Conservation (phyloP, 2,797 vertebrate species). For the Cygnus olor region DNA sequence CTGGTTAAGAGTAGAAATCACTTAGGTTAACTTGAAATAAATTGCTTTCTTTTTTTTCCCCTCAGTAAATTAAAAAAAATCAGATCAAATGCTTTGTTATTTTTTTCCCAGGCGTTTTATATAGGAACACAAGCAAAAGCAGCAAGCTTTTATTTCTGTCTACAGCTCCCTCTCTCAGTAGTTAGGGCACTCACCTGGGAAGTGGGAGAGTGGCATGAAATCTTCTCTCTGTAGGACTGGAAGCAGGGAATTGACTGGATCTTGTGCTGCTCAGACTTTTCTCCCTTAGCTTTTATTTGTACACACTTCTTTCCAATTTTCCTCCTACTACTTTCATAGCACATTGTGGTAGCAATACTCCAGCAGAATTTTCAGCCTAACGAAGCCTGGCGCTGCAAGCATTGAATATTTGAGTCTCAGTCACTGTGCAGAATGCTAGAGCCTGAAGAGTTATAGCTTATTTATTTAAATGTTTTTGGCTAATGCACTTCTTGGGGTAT, state of each 20-base stretch:
- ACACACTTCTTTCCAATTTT: not conserved
- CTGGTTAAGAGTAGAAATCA: not conserved
- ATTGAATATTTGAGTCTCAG: not conserved
- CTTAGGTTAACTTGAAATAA: constrained; percentile 1
- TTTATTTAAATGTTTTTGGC: constrained; percentile 57
- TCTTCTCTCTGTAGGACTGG: not conserved
- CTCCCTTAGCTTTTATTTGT: not conserved
- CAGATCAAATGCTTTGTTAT: not conserved
- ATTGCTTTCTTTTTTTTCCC: not conserved
- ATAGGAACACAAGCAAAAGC: not conserved
- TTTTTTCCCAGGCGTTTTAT: not conserved
- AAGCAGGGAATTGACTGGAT: not conserved
- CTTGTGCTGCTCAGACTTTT: not conserved
- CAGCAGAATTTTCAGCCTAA: not conserved
- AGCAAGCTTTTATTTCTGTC: not conserved
- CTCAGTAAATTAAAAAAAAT: not conserved
- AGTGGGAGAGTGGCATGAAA: not conserved
- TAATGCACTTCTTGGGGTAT: constrained; percentile 1
- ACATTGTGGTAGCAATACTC: not conserved
- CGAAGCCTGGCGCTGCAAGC: not conserved
- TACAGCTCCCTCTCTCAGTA: not conserved
- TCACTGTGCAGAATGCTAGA: not conserved
- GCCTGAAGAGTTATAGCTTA: not conserved
- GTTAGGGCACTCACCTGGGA: constrained; percentile 28
- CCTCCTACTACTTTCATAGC: not conserved